Conservation (phyloP, 2,113 vertebrate genomes). For the Ptilonorhynchus violaceus region DNA sequence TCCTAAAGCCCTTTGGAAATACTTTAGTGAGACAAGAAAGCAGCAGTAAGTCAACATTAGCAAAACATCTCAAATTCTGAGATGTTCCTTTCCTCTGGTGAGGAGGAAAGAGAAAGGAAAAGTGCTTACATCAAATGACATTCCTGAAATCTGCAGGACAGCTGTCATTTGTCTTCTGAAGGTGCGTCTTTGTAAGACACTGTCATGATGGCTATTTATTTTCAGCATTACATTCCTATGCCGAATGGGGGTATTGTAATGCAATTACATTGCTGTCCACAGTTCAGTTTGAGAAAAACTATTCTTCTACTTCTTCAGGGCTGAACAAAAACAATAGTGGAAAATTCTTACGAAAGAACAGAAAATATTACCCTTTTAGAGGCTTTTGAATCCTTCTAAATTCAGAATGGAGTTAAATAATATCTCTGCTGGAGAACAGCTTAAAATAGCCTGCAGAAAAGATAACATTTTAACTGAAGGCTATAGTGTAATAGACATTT, state of each 20-base stretch:
- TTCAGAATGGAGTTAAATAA: slow-evolving; percentile 7
- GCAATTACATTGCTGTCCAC: background rate
- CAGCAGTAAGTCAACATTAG: background rate
- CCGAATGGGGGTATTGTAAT: background rate
- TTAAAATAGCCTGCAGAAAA: slow-evolving; percentile 40
- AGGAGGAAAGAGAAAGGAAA: background rate
- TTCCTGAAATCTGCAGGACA: background rate
- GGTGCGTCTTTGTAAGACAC: background rate
- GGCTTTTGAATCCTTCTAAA: background rate
- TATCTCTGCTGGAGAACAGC: slow-evolving; percentile 4
- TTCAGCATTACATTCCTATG: background rate
- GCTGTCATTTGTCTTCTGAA: background rate
- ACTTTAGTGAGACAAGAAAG: background rate
- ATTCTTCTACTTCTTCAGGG: background rate
- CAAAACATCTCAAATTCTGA: background rate
- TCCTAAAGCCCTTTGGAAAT: background rate
- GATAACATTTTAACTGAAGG: slow-evolving; percentile 6
- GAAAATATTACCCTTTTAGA: slow-evolving; percentile 17
- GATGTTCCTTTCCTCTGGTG: background rate
- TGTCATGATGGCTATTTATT: background rate
- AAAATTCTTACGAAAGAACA: slow-evolving; percentile 18
- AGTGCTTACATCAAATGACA: background rate
- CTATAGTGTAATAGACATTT: background rate
- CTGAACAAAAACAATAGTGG: background rate
- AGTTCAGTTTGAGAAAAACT: background rate